Conservation (phyloP, 1,140 invertebrate species). For the Phymorhynchus buccinoides region DNA sequence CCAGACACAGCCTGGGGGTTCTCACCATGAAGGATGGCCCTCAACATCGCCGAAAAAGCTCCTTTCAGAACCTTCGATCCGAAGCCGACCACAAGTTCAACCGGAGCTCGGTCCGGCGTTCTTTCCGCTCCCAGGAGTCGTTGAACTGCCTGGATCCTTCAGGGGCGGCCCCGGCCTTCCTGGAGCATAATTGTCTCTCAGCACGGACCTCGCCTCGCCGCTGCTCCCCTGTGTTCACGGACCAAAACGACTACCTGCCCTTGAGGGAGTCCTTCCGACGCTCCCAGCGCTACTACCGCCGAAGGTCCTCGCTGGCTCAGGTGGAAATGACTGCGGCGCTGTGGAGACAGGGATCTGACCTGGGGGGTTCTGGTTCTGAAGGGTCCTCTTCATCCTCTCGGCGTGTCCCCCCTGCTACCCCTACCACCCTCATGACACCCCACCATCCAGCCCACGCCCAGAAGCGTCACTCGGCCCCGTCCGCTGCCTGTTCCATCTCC, state of each 20-base stretch:
- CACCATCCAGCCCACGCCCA: constrained; percentile 29
- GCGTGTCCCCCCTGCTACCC: background rate
- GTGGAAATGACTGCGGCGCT: constrained; percentile 37
- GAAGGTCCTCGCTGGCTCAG: constrained; percentile 62
- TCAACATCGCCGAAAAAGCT: constrained; percentile 59
- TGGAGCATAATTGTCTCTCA: constrained; percentile 24
- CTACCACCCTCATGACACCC: constrained; percentile 28
- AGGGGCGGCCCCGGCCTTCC: background rate
- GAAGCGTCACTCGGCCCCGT: constrained; percentile 63
- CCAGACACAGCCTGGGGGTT: constrained; percentile 59
- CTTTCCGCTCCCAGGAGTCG: constrained; percentile 38
- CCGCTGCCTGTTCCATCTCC: constrained; percentile 33
- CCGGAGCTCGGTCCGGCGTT: constrained; percentile 34
- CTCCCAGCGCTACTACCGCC: constrained; percentile 58
- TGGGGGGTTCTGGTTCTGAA: constrained; percentile 18
- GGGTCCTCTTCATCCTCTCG: constrained; percentile 25
- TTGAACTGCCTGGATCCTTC: background rate
- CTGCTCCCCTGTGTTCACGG: constrained; percentile 39
- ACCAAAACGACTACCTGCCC: constrained; percentile 51
- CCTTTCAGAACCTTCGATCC: constrained; percentile 53
- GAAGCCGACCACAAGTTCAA: background rate
- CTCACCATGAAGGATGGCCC: constrained; percentile 51
- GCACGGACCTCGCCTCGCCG: constrained; percentile 19
- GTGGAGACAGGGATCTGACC: constrained; percentile 33
- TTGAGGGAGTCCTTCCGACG: constrained; percentile 45